A percentile compares a stretch with the other conserved stretches of the same genome.
Evolutionary conservation across 2,113 vertebrate species (phyloP).

Genomic region (Atlantisia rogersi): DNA sequence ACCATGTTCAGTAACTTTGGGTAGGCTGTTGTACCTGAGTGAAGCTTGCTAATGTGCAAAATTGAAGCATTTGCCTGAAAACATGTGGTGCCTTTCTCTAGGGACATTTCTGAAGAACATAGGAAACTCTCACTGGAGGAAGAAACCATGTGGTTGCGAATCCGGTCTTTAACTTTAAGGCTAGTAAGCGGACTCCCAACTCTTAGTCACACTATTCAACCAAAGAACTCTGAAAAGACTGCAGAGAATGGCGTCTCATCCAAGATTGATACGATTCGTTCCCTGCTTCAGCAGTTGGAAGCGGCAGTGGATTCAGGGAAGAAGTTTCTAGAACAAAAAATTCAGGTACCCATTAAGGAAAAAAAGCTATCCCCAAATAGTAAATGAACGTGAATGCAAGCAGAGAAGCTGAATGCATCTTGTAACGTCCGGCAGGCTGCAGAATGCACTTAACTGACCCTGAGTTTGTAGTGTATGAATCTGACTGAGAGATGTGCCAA

Average conservation of each 20-base stretch:
- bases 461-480: conserved; percentile 25
- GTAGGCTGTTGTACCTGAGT: not conserved
- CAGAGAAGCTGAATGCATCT: conserved; percentile 5
- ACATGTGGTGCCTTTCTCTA: conserved; percentile 68
- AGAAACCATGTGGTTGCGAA: conserved; percentile 88
- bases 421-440: conserved; percentile 13
- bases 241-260: conserved; percentile 90
- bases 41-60: not conserved
- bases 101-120: conserved; percentile 88
- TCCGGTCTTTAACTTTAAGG: conserved; percentile 91
- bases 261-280: conserved; percentile 78
- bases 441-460: conserved; percentile 35
- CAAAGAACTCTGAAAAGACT: conserved; percentile 86
- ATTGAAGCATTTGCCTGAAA: conserved; percentile 11
- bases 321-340: conserved; percentile 82
- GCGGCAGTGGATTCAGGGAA: conserved; percentile 81
- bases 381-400: not conserved
- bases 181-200: conserved; percentile 84
- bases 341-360: conserved; percentile 75
- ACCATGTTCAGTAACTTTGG: not conserved
- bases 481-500: conserved; percentile 29
- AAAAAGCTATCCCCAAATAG: not conserved
- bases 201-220: conserved; percentile 77
- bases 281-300: conserved; percentile 87
- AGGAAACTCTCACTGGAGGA: conserved; percentile 88